Conservation (phyloP, 2,797 vertebrate genomes). For the Micrastur ruficollis region DNA sequence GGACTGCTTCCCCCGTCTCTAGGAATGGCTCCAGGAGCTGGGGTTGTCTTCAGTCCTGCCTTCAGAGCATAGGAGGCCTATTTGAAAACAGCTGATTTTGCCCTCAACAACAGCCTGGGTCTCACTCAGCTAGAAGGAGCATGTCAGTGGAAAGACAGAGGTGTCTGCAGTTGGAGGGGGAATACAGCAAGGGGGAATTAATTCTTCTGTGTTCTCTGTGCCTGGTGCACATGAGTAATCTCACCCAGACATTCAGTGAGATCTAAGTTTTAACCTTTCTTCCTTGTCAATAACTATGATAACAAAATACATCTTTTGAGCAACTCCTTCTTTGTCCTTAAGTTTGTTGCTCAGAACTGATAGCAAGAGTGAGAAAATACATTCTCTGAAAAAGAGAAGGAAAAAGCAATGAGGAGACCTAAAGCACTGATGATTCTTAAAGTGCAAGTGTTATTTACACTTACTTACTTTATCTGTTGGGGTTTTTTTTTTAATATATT, state of each 20-base stretch:
- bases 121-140: not conserved
- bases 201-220: not conserved
- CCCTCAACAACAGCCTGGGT: not conserved
- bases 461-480: not conserved
- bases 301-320: not conserved
- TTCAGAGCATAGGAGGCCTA: not conserved
- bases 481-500: not conserved
- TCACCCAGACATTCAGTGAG: not conserved
- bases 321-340: not conserved
- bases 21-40: not conserved
- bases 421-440: rapidly evolving
- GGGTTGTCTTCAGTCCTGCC: not conserved
- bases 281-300: not conserved
- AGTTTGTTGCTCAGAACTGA: not conserved
- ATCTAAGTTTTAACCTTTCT: not conserved
- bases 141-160: not conserved
- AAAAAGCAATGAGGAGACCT: not conserved
- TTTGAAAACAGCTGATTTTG: not conserved
- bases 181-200: not conserved
- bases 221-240: rapidly evolving
- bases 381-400: not conserved
- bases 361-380: not conserved
- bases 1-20: not conserved
- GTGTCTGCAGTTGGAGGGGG: not conserved
- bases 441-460: not conserved